phyloP scores from a whole-genome alignment of 2,113 vertebrate genomes.

The Pseudopodoces humilis region DNA sequence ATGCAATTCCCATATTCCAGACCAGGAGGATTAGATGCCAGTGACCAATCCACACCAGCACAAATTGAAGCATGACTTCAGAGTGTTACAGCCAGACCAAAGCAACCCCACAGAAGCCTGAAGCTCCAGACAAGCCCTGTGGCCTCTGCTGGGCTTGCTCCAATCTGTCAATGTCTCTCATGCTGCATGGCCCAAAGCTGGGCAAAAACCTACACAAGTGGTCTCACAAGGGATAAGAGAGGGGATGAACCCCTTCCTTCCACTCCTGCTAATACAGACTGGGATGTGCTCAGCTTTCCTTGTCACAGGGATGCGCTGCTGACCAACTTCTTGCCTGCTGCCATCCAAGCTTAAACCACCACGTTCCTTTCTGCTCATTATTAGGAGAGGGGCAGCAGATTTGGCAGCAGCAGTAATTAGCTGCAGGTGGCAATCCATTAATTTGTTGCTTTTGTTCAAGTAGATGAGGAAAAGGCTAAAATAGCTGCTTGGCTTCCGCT shows the following conservation, averaged over 20 bases:
- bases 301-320: background rate
- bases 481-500: background rate
- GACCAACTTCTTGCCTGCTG: background rate
- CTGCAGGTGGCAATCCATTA: background rate
- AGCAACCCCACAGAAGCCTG: rapidly evolving
- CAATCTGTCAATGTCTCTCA: background rate
- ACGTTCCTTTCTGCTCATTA: background rate
- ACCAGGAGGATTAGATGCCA: background rate
- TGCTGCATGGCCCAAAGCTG: background rate
- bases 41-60: background rate
- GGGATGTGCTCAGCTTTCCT: background rate
- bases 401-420: background rate
- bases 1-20: background rate
- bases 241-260: background rate
- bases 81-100: background rate
- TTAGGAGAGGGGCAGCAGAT: background rate
- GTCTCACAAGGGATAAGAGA: background rate
- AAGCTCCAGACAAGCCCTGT: background rate
- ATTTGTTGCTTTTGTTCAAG: background rate
- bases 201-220: background rate
- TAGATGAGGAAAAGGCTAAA: background rate
- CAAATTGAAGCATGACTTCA: background rate
- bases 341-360: background rate
- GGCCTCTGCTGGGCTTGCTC: background rate
- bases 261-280: background rate